Evolutionary conservation across 2,113 vertebrate species (phyloP).

Genomic region (Hyaena hyaena): DNA sequence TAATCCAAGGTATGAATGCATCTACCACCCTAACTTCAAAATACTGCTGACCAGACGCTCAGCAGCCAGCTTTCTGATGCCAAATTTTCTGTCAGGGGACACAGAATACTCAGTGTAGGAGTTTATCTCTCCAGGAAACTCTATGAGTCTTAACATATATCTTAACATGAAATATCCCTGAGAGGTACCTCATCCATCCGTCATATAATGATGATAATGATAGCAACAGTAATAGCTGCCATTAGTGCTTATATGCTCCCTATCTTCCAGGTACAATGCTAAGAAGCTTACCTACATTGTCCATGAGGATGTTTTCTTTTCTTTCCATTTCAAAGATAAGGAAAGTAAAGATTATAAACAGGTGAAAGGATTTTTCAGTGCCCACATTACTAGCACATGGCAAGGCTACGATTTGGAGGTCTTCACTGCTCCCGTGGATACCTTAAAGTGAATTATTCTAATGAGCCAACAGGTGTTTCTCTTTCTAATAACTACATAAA

Average conservation of each 20-base stretch:
- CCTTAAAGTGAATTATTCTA: neutral
- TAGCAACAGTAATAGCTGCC: neutral
- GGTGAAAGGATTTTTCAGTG: neutral
- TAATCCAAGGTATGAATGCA: neutral
- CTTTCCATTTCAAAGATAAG: neutral
- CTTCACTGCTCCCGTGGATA: neutral
- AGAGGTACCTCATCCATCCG: neutral
- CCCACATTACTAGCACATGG: neutral
- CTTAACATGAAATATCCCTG: neutral
- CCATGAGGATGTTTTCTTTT: neutral
- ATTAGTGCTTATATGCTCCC: neutral
- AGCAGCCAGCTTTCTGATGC: neutral
- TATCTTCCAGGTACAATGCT: neutral
- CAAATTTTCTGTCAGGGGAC: neutral
- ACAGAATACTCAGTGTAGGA: neutral
- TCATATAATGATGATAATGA: neutral
- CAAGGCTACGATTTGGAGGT: neutral
- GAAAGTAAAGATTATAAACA: slow-evolving; percentile 17
- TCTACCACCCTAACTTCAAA: neutral
- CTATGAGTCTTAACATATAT: neutral
- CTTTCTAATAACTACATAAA: neutral
- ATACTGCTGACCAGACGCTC: neutral
- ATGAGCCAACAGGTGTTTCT: neutral
- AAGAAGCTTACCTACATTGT: neutral
- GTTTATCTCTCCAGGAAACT: neutral